Base-by-base conservation (phyloP, 2,797 vertebrate genomes). In the Syncerus caffer region DNA sequence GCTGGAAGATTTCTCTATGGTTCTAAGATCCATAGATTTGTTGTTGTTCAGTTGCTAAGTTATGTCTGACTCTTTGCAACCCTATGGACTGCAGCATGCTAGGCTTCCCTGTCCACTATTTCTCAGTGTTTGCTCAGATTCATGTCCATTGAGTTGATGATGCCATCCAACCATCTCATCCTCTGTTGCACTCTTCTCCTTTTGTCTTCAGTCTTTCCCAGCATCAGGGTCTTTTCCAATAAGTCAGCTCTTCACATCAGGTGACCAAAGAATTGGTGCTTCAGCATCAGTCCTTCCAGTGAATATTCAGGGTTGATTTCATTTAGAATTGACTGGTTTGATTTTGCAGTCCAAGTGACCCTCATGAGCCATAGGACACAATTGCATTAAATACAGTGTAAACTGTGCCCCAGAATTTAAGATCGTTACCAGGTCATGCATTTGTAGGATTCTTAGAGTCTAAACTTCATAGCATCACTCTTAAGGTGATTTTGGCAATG, bases 401-500 rank as follows among this genome's bases (percentile, higher is more conserved):
- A 16, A 27, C 25, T 92, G n/a, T 53, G 34, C 7, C 62, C 31
- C 27, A 53, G 29, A 53, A 85, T 85, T 95, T 64, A 88, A 51
- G 31, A 78, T 80, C 27, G 50, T 85, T 42, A 80, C 3, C 34
- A 78, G 8, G 27, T 1, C 38, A 95, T 93, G 25, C 89, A 27
- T 74, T 84, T 25, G 29, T 53, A 62, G 53, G 45, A 38, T 83
- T 80, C 93, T 92, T 89, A 67, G 42, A 86, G 58, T 96, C 55
- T 84, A 12, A 95, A 62, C 94, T 91, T 97, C 64, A 96, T 89
- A 89, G 10, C 47, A 21, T 76, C 58, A 29, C 60, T 96, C 38
- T 60, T 55, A 91, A 96, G 38, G n/a, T 85, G 67, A 55, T 96
- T 94, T 88, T 92, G 89, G 86, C 71, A 97, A 76, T n/a, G 60